Base-by-base conservation (phyloP, 2,113 vertebrate species). In the Synchiropus splendidus region DNA sequence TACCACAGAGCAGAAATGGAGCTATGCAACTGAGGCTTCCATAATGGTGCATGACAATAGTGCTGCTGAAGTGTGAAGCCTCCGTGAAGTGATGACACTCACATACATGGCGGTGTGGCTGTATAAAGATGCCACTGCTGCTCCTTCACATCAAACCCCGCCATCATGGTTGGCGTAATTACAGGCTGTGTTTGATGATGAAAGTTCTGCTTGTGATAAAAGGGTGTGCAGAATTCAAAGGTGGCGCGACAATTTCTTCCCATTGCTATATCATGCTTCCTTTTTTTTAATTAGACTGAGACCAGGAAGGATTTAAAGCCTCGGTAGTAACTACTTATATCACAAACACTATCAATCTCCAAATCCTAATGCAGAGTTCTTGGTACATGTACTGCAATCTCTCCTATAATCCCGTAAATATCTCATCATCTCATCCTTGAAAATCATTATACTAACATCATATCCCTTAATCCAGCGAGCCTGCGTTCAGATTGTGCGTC, bases 101-200 rank as follows among this genome's bases (percentile, higher is more conserved):
- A n/a, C n/a, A n/a, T n/a, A n/a, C n/a, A 27, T 8, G 8, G 21
- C 21, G 21, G 21, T 27, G 4, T 27, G 21, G 8, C 21, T 4
- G 21, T 27, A n/a, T n/a, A n/a, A n/a, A n/a, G 21, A 27, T 5
- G 21, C 21, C 4, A 4, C 4, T 27, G 21, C 21, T 27, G 21
- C 21, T 27, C 8, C 21, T 27, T 27, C 21, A 27, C 4, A n/a
- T n/a, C n/a, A 27, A 27, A 27, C 4, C 21, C 21, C 8, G 21
- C 21, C 60, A 48, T 63, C 48, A 27, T 31, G 32, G 51, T 51
- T 58, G 39, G 48, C 51, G 47, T 72, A 57, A 76, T 70, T 70
- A 70, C 69, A 72, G 1, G 48, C 37, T 39, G 66, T 42, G 72
- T 79, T 79, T 79, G 77, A 79, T 78, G 74, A 76, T 78, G 59